Base-by-base conservation (phyloP, 2,113 vertebrate genomes). In the Nanger granti region DNA sequence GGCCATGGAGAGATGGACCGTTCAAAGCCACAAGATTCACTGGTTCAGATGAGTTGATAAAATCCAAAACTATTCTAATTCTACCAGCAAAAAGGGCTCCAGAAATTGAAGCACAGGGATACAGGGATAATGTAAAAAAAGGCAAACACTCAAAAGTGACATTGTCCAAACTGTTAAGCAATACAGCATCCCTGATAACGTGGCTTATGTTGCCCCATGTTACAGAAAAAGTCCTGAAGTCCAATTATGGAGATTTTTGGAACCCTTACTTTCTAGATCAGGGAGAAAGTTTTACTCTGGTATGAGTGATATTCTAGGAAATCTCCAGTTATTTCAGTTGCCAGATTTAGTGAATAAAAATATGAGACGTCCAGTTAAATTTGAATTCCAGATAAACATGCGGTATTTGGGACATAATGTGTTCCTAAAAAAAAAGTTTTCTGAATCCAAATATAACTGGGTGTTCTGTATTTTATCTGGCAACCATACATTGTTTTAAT, bases 301-400 rank as follows among this genome's bases (percentile, higher is more conserved):
- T 90, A 92, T 89, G 47, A 96, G 82, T 64, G 88, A 69, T 87
- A 96, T 96, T 96, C 92, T 87, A 95, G 90, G 96, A 97, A 97
- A 85, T 84, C 64, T 83, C 62, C n/a, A 60, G 57, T 49, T 96
- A 97, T 98, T 97, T 96, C 60, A 94, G 82, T 92, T 37, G 80
- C 62, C 94, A 97, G 28, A 94, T 87, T 97, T 95, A 97, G 95
- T 69, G 96, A 96, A 97, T 73, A 95, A 95, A 94, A 66, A 96
- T 89, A 80, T 3, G 15, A 92, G n/a, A 87, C 66, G 34, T 80
- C 84, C 84, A 97, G 95, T 86, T 90, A 89, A 94, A 95, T 98
- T 94, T 98, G 93, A 95, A 97, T 98, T 96, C 94, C 91, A 97
- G 93, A 97, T 59, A 97, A 94, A 96, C 54, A 93, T 34, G 52